Evolutionary conservation across 2,113 vertebrate species (phyloP).

Genomic region (Australoheros scitulus): DNA sequence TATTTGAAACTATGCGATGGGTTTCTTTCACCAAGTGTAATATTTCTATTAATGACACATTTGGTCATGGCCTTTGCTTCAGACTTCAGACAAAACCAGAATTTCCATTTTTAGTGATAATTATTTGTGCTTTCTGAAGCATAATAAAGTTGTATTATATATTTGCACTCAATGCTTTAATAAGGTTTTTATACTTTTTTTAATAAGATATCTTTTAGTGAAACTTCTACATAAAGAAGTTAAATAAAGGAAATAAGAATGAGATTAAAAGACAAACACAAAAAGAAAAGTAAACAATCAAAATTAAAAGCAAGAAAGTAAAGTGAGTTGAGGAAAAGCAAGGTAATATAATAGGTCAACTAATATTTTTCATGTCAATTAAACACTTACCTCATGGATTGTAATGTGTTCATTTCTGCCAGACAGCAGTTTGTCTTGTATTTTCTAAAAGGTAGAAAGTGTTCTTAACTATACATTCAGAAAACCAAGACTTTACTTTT

Average conservation of each 20-base stretch:
- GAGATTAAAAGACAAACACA: accelerated
- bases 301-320: neutral
- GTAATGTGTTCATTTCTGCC: neutral
- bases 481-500: neutral
- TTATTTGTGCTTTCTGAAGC: neutral
- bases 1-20: neutral
- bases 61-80: neutral
- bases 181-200: neutral
- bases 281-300: too few relatives aligned
- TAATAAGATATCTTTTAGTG: neutral
- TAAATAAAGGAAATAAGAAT: neutral
- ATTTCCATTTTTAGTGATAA: neutral
- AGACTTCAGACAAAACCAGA: neutral
- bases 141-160: neutral
- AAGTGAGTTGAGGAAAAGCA: neutral
- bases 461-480: neutral
- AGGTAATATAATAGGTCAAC: too few relatives aligned
- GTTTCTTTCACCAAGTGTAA: neutral
- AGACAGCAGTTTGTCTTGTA: accelerated
- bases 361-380: neutral
- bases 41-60: slow-evolving; percentile 3
- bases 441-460: neutral
- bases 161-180: neutral
- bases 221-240: neutral
- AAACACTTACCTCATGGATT: neutral